Evolutionary conservation across 2,888 invertebrate genomes (phyloP), one percentile per base, ranked within the genome.

Genomic region (Rhogogaster chlorosoma): DNA sequence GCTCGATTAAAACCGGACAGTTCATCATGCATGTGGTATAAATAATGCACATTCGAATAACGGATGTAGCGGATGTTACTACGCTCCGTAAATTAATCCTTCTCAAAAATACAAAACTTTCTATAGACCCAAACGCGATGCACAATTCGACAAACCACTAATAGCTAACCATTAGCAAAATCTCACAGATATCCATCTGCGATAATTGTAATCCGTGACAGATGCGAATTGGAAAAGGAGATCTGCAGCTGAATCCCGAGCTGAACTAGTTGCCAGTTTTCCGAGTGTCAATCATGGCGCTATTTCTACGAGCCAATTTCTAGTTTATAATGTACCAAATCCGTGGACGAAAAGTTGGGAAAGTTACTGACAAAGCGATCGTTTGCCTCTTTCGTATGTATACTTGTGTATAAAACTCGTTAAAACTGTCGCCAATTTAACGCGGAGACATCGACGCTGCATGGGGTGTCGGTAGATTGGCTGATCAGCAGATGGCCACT

Each of bases 341-440:
- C 36, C n/a, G 53, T 32, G 38, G 38, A 2, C n/a, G 18, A 32
- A 49, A 77, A 29, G 32, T 9, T 45, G 49, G 18, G 29, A 53
- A 32, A 29, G 77, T 77, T 49, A 77, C 7, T 80, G 80, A 61
- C 80, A 57, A 77, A 53, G 49, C 38, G 36, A 36, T n/a, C 61
- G 38, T 10, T 29, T 22, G 38, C 12, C 26, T 36, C 80, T 38
- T 61, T 53, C 53, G n/a, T n/a, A 49, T n/a, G 36, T 80, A 42
- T 61, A 49, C 73, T 73, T 42, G 42, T 53, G 53, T 29, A 77
- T 18, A 57, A 84, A 73, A 67, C 85, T 88, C 85, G 86, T 87
- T 87, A 85, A 87, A 88, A 88, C 87, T 86, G 78, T 77, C 85
- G 87, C 87, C 88, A 89, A 89, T 89, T 88, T 88, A 87, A 29